Evolutionary conservation across 2,797 vertebrate genomes (phyloP), one percentile per base, ranked within the genome.

Genomic region (Rhinella marina): DNA sequence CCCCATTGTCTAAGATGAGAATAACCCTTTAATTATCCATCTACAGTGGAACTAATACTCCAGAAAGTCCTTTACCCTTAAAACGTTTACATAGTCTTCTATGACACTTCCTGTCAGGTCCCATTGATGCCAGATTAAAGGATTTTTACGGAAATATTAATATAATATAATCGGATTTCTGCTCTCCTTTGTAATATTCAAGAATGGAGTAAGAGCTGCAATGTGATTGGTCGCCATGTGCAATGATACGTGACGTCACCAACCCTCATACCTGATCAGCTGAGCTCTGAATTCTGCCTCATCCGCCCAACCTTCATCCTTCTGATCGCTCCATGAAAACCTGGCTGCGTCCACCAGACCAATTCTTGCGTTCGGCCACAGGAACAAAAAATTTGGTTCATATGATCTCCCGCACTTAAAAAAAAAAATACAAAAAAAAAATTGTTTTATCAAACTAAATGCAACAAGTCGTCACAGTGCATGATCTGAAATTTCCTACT

Each of bases 361-460:
- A 86, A 97, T 94, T 92, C 93, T 96, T 88, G 96, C 96, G 83
- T 96, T 98, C 57, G 97, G 96, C 96, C 96, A 97, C 89, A 98
- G 89, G 93, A 97, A 97, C 78, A 98, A 91, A 83, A 97, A 97
- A 85, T 97, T 96, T 11, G 96, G 96, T 48, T 96, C 95, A 92
- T 97, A 98, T 0, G 96, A 95, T 75, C 96, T 95, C 11, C 97
- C 96, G 57, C 96, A 97, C 97, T 97, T 32, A 27, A 91, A 88
- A 16, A 9, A 10, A 11, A 52, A 23, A n/a, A n/a, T n/a, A n/a
- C 11, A 52, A 50, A 32, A 72, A 2, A 1, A 7, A 23, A 62
- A 19, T 14, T 14, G 16, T 19, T 0, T 61, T 23, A 57, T 57
- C 56, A 57, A 57, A 57, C 56, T 57, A 16, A 14, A 14, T 17